These are phyloP conservation scores for Trachelus stipa DNA, from an alignment of 2,888 invertebrate genomes.

Conservation along the genomic window DNA sequence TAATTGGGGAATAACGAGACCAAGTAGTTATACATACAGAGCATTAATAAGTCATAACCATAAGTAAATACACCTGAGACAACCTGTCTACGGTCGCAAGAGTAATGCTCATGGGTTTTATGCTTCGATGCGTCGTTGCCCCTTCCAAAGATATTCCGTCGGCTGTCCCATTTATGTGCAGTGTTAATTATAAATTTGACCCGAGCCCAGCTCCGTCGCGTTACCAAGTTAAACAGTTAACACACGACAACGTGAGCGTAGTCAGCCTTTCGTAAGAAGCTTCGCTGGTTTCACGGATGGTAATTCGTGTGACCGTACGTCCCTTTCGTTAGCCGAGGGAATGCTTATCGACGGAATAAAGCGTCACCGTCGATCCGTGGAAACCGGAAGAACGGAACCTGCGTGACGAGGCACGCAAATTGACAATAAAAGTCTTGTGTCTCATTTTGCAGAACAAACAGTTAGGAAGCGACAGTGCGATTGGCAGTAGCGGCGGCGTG, in stretches of 20 bases:
- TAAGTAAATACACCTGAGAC: not conserved
- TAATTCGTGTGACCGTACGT: not conserved
- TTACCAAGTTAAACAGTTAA: constrained; percentile 38
- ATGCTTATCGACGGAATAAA: not conserved
- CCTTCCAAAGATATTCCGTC: not conserved
- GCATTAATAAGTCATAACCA: not conserved
- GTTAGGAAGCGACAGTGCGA: constrained; percentile 26
- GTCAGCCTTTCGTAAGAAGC: not conserved
- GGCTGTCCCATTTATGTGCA: constrained; percentile 53
- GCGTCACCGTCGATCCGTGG: not conserved
- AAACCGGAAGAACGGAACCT: not conserved
- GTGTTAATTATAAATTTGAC: constrained; percentile 57
- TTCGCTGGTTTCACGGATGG: not conserved
- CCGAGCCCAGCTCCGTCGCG: constrained; percentile 31
- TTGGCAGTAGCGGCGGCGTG: constrained; percentile 28
- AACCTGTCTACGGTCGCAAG: not conserved
- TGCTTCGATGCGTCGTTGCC: not conserved
- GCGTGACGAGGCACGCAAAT: not conserved
- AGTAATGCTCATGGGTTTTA: not conserved
- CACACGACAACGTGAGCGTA: not conserved
- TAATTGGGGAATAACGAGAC: not conserved
- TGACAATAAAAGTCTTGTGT: not conserved
- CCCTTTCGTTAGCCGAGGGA: not conserved
- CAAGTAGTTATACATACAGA: not conserved
- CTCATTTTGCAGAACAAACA: constrained; percentile 55